A percentile compares a stretch with the other conserved stretches of the same genome.
Conservation (phyloP, 2,797 vertebrate genomes). For the Poecilia velifera region DNA sequence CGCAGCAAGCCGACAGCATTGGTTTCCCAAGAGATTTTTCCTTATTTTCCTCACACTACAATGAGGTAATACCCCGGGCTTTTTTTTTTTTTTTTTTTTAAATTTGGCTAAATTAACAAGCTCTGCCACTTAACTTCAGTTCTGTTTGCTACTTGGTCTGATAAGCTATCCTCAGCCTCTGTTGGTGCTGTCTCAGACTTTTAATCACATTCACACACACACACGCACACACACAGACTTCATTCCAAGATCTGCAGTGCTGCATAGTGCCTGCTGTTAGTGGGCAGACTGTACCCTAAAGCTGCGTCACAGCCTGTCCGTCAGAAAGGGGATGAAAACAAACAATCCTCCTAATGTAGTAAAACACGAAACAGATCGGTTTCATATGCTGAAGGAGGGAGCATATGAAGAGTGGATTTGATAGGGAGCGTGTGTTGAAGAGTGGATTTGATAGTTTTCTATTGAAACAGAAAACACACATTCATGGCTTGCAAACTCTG, state of each 20-base stretch:
- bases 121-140: not conserved
- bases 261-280: conserved; percentile 30
- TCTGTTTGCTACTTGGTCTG: not conserved
- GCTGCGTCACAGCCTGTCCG: conserved; percentile 39
- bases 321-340: conserved; percentile 43
- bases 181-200: conserved; percentile 1
- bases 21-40: not conserved
- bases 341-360: conserved; percentile 37
- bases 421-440: not conserved
- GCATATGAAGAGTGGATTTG: not conserved
- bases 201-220: conserved; percentile 9
- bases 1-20: not conserved
- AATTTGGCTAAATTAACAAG: not conserved
- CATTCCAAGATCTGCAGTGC: conserved; percentile 41
- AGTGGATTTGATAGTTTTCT: not conserved
- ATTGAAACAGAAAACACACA: conserved; percentile 13
- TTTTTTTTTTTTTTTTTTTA: not conserved
- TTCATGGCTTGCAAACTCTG: conserved; percentile 11
- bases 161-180: not conserved
- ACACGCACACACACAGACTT: not conserved
- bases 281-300: conserved; percentile 23
- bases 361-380: conserved; percentile 36
- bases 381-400: not conserved
- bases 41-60: not conserved
- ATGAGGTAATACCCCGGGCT: not conserved